Conservation (phyloP, 2,113 vertebrate genomes). For the Myrmophylax atrothorax region DNA sequence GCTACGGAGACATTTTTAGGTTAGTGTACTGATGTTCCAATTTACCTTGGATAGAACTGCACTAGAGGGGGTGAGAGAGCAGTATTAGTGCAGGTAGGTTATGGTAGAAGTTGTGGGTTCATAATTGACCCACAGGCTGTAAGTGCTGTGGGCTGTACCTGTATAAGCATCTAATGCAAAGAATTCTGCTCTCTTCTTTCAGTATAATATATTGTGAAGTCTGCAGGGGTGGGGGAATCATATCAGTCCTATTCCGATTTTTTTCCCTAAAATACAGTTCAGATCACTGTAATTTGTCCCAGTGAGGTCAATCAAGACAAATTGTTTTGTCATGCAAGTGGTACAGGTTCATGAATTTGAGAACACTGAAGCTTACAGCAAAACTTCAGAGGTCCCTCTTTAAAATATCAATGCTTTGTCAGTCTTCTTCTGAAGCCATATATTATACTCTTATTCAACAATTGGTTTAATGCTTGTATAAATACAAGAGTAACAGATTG, state of each 20-base stretch:
- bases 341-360: neutral
- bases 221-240: neutral
- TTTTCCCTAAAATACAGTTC: neutral
- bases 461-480: neutral
- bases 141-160: neutral
- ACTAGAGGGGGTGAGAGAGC: neutral
- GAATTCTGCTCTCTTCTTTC: neutral
- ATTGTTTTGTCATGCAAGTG: neutral
- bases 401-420: neutral
- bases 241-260: neutral
- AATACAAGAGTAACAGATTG: neutral
- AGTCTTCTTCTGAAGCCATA: neutral
- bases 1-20: conserved; percentile 31
- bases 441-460: neutral
- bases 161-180: neutral
- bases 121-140: neutral
- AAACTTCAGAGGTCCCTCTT: neutral
- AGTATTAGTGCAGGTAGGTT: neutral
- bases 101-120: neutral
- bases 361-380: neutral
- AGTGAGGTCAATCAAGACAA: neutral
- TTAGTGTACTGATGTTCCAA: neutral
- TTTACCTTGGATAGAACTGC: neutral
- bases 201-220: neutral
- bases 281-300: neutral